These are phyloP conservation scores for Balanococcus diminutus DNA, from an alignment of 2,888 invertebrate genomes.

Conservation along the genomic window DNA sequence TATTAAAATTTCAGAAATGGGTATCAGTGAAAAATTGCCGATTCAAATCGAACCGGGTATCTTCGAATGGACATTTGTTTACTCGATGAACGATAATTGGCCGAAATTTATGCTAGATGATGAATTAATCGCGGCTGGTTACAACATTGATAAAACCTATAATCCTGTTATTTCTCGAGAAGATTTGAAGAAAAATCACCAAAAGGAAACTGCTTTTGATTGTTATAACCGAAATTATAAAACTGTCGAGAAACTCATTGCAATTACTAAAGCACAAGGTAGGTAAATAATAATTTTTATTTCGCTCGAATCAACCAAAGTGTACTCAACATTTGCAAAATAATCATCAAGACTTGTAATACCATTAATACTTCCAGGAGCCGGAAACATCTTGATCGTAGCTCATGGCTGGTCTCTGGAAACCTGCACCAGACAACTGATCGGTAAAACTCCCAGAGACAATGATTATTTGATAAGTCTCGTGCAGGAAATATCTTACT, in stretches of 20 bases:
- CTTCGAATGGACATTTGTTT: slow-evolving; percentile 93
- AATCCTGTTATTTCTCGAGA: slow-evolving; percentile 67
- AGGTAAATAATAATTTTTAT: not conserved
- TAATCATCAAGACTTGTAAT: no score
- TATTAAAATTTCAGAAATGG: slow-evolving; percentile 63
- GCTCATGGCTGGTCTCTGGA: slow-evolving; percentile 93
- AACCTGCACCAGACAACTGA: slow-evolving; percentile 76
- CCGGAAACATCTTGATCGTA: slow-evolving; percentile 84
- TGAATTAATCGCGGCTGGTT: slow-evolving; percentile 76
- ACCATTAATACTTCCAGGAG: not conserved
- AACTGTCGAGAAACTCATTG: slow-evolving; percentile 61
- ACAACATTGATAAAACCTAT: slow-evolving; percentile 76
- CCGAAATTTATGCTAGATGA: slow-evolving; percentile 78
- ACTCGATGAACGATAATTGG: slow-evolving; percentile 81
- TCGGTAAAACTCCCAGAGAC: slow-evolving; percentile 70
- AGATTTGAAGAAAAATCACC: slow-evolving; percentile 65
- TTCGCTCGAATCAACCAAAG: no score
- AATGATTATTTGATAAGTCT: slow-evolving; percentile 73
- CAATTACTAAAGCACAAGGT: slow-evolving; percentile 62
- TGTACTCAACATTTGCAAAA: no score
- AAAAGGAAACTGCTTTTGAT: slow-evolving; percentile 70
- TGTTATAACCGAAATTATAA: slow-evolving; percentile 71
- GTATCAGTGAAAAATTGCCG: slow-evolving; percentile 67
- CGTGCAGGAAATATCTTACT: slow-evolving; percentile 83
- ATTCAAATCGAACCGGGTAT: slow-evolving; percentile 86